Conservation (phyloP, 2,113 vertebrate genomes). For the Carassius auratus region DNA sequence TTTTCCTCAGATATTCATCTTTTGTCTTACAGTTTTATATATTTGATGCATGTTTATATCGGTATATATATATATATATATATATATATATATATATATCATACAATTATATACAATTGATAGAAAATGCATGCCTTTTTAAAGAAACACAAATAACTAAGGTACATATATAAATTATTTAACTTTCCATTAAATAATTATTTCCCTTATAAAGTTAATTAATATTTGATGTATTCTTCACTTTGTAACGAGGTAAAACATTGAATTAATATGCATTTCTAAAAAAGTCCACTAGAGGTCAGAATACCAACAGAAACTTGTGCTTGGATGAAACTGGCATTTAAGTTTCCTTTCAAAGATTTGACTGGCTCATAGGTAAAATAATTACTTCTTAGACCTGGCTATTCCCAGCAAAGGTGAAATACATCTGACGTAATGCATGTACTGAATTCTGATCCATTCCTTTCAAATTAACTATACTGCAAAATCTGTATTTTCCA, state of each 20-base stretch:
- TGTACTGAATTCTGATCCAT: neutral
- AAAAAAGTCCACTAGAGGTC: conserved; percentile 70
- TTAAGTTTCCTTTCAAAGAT: neutral
- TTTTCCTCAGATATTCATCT: too few species aligned
- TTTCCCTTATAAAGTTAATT: too few species aligned
- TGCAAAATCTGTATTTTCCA: too few species aligned
- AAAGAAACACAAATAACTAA: neutral
- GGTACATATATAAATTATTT: neutral
- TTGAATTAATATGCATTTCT: conserved; percentile 7
- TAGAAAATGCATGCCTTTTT: neutral
- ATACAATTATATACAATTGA: too few species aligned
- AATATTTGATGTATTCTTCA: too few species aligned
- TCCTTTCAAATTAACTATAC: neutral
- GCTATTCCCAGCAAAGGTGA: neutral
- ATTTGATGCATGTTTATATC: too few species aligned
- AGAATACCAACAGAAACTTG: conserved; percentile 53
- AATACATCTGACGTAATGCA: neutral
- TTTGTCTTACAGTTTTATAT: too few species aligned
- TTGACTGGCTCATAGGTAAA: neutral
- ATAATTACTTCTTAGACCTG: neutral
- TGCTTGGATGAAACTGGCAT: neutral
- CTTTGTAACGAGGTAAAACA: neutral
- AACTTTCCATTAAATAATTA: neutral
- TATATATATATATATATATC: too few species aligned
- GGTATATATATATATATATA: too few species aligned